A percentile compares a stretch with the other conserved stretches of the same genome.
phyloP scores from a whole-genome alignment of 2,888 invertebrate genomes.

The Lissonota sp. region DNA sequence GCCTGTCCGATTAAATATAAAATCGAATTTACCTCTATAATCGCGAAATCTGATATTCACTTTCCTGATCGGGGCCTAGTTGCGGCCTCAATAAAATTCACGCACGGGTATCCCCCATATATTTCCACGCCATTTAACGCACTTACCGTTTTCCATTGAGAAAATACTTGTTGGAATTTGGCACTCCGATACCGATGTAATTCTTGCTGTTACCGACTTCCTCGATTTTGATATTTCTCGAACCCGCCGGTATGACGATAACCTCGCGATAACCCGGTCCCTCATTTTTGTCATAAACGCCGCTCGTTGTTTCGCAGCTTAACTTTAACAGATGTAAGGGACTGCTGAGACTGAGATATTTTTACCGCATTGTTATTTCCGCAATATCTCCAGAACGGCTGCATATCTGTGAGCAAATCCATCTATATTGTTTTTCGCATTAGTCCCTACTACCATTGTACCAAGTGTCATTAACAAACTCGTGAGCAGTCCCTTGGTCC shows the following conservation, averaged over 20 bases:
- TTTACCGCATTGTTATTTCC: too few relatives aligned
- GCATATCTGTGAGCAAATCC: too few relatives aligned
- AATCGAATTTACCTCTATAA: conserved; percentile 39
- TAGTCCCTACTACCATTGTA: too few relatives aligned
- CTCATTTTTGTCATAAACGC: conserved; percentile 85
- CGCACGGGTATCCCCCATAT: too few relatives aligned
- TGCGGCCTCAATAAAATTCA: too few relatives aligned
- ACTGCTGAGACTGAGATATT: too few relatives aligned
- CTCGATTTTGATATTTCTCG: conserved; percentile 86
- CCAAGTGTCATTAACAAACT: too few relatives aligned
- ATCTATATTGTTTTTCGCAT: too few relatives aligned
- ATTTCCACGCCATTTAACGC: conserved; percentile 31
- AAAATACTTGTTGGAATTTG: conserved; percentile 84
- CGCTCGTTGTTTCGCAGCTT: conserved; percentile 86
- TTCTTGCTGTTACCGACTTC: conserved; percentile 84
- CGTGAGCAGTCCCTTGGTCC: too few relatives aligned
- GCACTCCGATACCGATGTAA: conserved; percentile 85
- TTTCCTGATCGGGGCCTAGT: conserved; percentile 19
- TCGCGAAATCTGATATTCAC: neutral
- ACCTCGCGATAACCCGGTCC: conserved; percentile 86
- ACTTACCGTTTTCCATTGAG: conserved; percentile 87
- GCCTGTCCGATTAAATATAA: conserved; percentile 74
- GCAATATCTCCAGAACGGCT: too few relatives aligned
- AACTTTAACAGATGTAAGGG: too few relatives aligned
- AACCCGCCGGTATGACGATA: conserved; percentile 86